These are phyloP conservation scores for Campoletis raptor DNA, from an alignment of 2,888 invertebrate genomes.

Conservation along the genomic window DNA sequence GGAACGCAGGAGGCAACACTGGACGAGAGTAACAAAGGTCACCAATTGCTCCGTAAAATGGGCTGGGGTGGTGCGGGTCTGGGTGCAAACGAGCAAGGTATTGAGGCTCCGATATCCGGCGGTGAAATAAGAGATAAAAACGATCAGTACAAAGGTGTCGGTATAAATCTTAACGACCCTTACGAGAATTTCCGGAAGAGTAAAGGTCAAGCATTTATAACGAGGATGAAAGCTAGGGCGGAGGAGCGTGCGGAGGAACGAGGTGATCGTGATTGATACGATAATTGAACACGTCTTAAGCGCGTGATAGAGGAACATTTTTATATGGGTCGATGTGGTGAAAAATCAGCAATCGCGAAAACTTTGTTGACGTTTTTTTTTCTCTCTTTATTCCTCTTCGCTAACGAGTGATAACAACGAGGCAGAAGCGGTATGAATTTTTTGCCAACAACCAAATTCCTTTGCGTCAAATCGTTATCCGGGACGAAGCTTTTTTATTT, in stretches of 20 bases:
- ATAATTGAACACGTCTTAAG: not conserved
- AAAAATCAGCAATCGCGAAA: slow-evolving; percentile 2
- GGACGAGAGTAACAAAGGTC: slow-evolving; percentile 97
- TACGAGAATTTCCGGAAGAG: slow-evolving; percentile 99
- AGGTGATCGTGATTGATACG: slow-evolving; percentile 81
- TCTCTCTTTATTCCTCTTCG: slow-evolving; percentile 36
- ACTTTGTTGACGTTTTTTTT: slow-evolving; percentile 16
- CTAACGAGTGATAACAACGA: slow-evolving; percentile 21
- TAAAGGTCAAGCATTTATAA: slow-evolving; percentile 97
- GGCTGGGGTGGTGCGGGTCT: slow-evolving; percentile 98
- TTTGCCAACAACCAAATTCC: slow-evolving; percentile 18
- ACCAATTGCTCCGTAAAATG: slow-evolving; percentile 98
- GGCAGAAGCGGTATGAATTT: slow-evolving; percentile 6
- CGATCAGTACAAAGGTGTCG: slow-evolving; percentile 98
- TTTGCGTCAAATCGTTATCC: slow-evolving; percentile 17
- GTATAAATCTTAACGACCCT: slow-evolving; percentile 96
- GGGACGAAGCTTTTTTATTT: slow-evolving; percentile 31
- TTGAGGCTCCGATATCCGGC: slow-evolving; percentile 96
- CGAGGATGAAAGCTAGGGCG: slow-evolving; percentile 96
- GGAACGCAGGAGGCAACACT: slow-evolving; percentile 87
- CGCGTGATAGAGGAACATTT: slow-evolving; percentile 30
- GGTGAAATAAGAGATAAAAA: slow-evolving; percentile 95
- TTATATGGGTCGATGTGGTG: not conserved
- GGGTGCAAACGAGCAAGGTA: slow-evolving; percentile 97
- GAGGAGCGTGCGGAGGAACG: slow-evolving; percentile 89